A percentile compares a stretch with the other conserved stretches of the same genome.
Conservation (phyloP, 1,140 invertebrate species). For the Mamestra configurata region DNA sequence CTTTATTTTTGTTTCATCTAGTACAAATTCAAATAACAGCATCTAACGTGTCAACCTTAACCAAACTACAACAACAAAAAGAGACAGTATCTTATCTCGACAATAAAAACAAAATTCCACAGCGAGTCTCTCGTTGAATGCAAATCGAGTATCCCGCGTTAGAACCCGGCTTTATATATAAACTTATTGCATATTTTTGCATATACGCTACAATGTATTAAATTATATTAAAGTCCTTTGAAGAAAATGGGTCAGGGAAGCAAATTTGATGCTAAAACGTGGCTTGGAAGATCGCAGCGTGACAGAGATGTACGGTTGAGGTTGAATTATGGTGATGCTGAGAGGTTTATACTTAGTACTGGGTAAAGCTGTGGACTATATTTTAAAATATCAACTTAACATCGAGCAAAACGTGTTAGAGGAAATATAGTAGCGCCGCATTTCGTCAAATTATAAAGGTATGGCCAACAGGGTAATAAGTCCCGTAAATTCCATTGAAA, state of each 20-base stretch:
- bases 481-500: too few species aligned
- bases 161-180: slow-evolving; percentile 45
- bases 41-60: neutral
- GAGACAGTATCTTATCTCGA: slow-evolving; percentile 44
- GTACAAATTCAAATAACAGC: neutral
- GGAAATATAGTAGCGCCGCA: too few species aligned
- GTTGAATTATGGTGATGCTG: neutral
- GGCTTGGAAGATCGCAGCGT: neutral
- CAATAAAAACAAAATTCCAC: slow-evolving; percentile 48
- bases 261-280: slow-evolving; percentile 36
- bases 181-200: slow-evolving; percentile 50
- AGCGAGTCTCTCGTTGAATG: slow-evolving; percentile 35
- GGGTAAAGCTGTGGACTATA: neutral
- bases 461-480: too few species aligned
- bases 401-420: neutral
- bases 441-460: too few species aligned
- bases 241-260: slow-evolving; percentile 41
- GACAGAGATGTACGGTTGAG: slow-evolving; percentile 7
- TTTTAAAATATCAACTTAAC: neutral
- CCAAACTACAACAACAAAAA: slow-evolving; percentile 15
- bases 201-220: slow-evolving; percentile 39
- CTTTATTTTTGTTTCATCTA: too few species aligned
- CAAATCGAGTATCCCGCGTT: slow-evolving; percentile 45
- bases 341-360: neutral
- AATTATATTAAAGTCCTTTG: slow-evolving; percentile 41